phyloP scores from a whole-genome alignment of 2,888 invertebrate species.

The Tyria jacobaeae region DNA sequence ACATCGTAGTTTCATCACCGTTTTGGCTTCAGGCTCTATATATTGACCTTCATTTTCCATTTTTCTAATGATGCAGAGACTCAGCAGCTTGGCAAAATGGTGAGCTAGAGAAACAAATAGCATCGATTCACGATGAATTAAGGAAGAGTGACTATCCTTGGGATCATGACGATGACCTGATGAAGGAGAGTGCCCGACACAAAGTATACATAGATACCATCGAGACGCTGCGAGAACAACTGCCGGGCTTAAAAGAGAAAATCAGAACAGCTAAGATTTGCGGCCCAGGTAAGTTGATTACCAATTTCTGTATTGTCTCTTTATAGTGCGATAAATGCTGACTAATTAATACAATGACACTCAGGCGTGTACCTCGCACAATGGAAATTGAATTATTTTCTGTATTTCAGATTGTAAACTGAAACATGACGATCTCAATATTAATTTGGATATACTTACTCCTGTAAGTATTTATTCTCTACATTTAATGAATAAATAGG shows the following conservation, averaged over 20 bases:
- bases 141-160: slow-evolving; percentile 75
- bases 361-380: too few relatives aligned
- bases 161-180: slow-evolving; percentile 76
- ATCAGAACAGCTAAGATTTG: slow-evolving; percentile 81
- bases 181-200: slow-evolving; percentile 72
- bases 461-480: slow-evolving; percentile 74
- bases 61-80: slow-evolving; percentile 60
- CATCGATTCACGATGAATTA: slow-evolving; percentile 77
- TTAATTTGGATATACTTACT: slow-evolving; percentile 81
- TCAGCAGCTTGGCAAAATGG: slow-evolving; percentile 81
- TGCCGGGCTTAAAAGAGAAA: slow-evolving; percentile 77
- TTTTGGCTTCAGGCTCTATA: too few relatives aligned
- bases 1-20: too few relatives aligned
- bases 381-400: too few relatives aligned
- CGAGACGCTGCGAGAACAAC: slow-evolving; percentile 70
- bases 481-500: not conserved
- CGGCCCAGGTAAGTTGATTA: slow-evolving; percentile 70
- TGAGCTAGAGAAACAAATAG: slow-evolving; percentile 80
- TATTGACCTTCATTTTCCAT: too few relatives aligned
- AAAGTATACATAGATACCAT: slow-evolving; percentile 75
- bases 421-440: slow-evolving; percentile 83
- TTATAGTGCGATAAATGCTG: too few relatives aligned
- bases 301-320: not conserved
- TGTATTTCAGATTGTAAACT: slow-evolving; percentile 79
- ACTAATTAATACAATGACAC: too few relatives aligned